Evolutionary conservation across 2,113 vertebrate genomes (phyloP).

Genomic region (Alethe castanea): DNA sequence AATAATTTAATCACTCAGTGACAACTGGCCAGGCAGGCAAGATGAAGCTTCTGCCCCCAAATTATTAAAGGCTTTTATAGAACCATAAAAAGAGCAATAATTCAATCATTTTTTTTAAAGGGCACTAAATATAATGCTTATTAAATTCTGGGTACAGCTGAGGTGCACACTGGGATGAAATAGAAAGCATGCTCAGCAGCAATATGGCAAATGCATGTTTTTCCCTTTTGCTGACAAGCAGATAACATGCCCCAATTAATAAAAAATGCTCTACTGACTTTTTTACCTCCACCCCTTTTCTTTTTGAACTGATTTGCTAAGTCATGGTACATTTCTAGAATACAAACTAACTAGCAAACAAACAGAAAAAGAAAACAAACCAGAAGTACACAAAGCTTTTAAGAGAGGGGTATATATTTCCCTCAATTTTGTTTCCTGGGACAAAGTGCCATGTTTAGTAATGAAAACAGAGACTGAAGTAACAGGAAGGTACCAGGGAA

Average conservation of each 20-base stretch:
- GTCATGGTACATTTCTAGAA: neutral
- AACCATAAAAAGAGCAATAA: conserved; percentile 72
- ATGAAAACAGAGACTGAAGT: neutral
- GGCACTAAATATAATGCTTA: conserved; percentile 57
- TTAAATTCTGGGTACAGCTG: conserved; percentile 57
- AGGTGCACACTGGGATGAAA: conserved; percentile 33
- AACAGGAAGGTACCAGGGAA: neutral
- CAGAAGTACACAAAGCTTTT: neutral
- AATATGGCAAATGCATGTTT: neutral
- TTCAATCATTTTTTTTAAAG: conserved; percentile 71
- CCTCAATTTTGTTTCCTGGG: neutral
- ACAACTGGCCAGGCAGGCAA: conserved; percentile 24
- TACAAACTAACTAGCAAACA: neutral
- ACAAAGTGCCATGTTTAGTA: neutral
- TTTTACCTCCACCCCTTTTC: fast-evolving
- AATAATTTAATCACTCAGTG: conserved; percentile 64
- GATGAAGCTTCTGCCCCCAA: conserved; percentile 52
- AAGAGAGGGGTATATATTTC: neutral
- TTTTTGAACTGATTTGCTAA: neutral
- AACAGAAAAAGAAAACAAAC: neutral
- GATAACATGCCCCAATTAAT: conserved; percentile 48
- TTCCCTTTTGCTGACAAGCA: conserved; percentile 25
- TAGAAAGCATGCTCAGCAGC: conserved; percentile 50
- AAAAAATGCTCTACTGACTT: conserved; percentile 37
- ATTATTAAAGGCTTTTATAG: conserved; percentile 77